Conservation (phyloP, 2,113 vertebrate genomes). For the Lutjanus erythropterus region DNA sequence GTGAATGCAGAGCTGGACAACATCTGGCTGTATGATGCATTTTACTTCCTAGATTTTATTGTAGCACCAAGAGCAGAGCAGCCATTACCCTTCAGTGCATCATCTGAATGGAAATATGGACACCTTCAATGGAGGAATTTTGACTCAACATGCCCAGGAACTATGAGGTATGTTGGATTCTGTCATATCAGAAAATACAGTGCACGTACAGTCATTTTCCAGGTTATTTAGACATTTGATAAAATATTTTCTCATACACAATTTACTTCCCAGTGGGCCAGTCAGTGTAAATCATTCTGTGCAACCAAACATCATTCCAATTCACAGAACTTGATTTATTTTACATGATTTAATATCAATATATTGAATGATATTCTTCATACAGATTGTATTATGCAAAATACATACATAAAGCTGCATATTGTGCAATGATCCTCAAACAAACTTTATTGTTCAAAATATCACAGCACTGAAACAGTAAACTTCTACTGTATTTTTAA, state of each 20-base stretch:
- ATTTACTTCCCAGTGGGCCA: not conserved
- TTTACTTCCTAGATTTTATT: constrained; percentile 54
- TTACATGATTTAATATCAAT: too few species aligned
- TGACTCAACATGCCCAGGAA: constrained; percentile 86
- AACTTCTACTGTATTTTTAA: too few species aligned
- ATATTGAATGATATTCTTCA: too few species aligned
- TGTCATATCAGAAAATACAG: not conserved
- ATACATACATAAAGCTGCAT: too few species aligned
- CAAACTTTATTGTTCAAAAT: too few species aligned
- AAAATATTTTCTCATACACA: not conserved
- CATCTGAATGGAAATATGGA: constrained; percentile 85
- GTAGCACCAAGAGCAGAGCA: constrained; percentile 50
- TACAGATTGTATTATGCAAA: too few species aligned
- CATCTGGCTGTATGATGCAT: constrained; percentile 72
- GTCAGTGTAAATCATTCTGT: not conserved
- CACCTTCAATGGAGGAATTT: constrained; percentile 71
- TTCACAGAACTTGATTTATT: not conserved
- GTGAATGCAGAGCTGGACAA: constrained; percentile 36
- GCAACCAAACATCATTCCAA: not conserved
- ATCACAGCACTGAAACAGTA: too few species aligned
- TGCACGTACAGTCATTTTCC: not conserved
- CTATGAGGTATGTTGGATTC: constrained; percentile 83
- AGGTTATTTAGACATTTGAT: not conserved
- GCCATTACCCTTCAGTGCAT: constrained; percentile 64
- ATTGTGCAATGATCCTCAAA: too few species aligned